phyloP scores from a whole-genome alignment of 2,797 vertebrate species.

The Phylloscopus collybita region DNA sequence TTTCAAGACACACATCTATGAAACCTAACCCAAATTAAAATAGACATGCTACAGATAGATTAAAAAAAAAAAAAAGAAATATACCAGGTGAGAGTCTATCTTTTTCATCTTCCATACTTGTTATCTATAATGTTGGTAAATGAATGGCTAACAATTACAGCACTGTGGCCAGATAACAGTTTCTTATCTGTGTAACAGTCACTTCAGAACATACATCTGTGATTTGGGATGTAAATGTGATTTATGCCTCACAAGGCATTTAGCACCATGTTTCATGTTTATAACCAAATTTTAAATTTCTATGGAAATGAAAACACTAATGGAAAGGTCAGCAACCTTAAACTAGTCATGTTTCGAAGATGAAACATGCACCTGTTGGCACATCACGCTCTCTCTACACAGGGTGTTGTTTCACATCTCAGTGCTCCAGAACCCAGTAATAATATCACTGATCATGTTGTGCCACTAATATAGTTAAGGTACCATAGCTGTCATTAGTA shows the following conservation, averaged over 20 bases:
- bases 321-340: background rate
- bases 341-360: background rate
- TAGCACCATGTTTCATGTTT: background rate
- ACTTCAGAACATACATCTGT: background rate
- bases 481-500: background rate
- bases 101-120: background rate
- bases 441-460: background rate
- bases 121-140: background rate
- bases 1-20: background rate
- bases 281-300: background rate
- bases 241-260: background rate
- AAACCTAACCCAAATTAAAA: background rate
- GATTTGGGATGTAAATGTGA: background rate
- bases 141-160: background rate
- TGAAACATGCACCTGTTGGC: background rate
- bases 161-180: background rate
- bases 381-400: fast-evolving
- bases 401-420: background rate
- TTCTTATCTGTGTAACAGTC: background rate
- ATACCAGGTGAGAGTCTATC: background rate
- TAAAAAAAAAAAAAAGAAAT: background rate
- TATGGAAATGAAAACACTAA: background rate
- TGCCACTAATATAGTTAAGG: background rate
- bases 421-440: background rate
- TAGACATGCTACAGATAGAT: fast-evolving